Evolutionary conservation across 2,888 invertebrate genomes (phyloP).

Genomic region (Epirrhoe tristata): DNA sequence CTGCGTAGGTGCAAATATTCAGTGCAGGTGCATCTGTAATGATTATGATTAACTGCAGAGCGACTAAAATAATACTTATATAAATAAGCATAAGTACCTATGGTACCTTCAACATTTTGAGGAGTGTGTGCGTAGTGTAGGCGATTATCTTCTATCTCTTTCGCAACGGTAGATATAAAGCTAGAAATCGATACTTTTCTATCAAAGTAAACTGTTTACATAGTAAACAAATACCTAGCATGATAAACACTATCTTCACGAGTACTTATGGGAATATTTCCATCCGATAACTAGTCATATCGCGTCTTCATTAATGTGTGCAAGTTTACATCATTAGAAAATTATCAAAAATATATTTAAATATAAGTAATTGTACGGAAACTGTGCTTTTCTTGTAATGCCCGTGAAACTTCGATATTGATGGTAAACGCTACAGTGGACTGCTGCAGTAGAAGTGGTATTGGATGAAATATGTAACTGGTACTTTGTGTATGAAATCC

Average conservation of each 20-base stretch:
- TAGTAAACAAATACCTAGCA: conserved; percentile 15
- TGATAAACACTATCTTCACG: conserved; percentile 17
- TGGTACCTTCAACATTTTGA: no score
- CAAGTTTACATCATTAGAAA: conserved; percentile 1
- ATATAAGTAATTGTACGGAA: not conserved
- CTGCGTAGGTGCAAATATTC: not conserved
- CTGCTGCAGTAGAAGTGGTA: conserved; percentile 62
- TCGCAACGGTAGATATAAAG: not conserved
- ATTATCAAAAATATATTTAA: not conserved
- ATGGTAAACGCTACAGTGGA: conserved; percentile 59
- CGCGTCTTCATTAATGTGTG: conserved; percentile 27
- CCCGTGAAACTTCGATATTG: conserved; percentile 48
- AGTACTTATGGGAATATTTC: conserved; percentile 41
- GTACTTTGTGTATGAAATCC: not conserved
- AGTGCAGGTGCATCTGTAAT: not conserved
- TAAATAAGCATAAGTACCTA: no score
- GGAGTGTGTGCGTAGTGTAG: no score
- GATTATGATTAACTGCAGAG: no score
- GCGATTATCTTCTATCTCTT: not conserved
- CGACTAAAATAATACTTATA: no score
- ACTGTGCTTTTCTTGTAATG: conserved; percentile 5
- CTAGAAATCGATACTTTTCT: conserved; percentile 6
- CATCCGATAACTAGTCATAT: conserved; percentile 38
- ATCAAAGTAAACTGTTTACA: conserved; percentile 11
- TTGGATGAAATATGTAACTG: conserved; percentile 60